Conservation (phyloP, 2,888 invertebrate genomes). For the Pollenia labialis region DNA sequence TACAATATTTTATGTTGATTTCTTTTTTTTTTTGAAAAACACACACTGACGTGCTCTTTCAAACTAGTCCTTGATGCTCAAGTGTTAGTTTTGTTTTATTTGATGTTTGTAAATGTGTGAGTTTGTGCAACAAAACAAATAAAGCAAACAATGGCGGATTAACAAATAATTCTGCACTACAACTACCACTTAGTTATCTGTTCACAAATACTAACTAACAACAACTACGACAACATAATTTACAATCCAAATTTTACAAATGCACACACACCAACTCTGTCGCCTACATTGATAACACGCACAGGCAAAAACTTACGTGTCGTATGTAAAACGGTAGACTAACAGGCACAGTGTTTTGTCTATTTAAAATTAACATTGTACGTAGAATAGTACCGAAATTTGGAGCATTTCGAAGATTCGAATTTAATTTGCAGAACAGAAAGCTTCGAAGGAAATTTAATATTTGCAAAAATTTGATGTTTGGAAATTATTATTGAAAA, state of each 20-base stretch:
- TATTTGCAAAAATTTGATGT: too few species aligned
- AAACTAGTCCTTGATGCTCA: neutral
- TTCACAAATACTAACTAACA: slow-evolving; percentile 19
- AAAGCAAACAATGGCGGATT: slow-evolving; percentile 58
- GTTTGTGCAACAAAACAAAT: slow-evolving; percentile 35
- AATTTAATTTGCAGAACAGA: too few species aligned
- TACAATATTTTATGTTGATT: slow-evolving; percentile 38
- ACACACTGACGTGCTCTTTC: neutral
- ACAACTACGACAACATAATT: slow-evolving; percentile 48
- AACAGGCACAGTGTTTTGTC: slow-evolving; percentile 1
- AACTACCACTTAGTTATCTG: slow-evolving; percentile 48
- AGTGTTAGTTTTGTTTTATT: neutral
- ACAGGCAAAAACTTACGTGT: neutral
- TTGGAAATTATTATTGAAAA: too few species aligned
- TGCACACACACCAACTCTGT: neutral
- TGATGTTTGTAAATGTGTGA: neutral
- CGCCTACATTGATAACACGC: slow-evolving; percentile 12
- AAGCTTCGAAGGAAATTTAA: too few species aligned
- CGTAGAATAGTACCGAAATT: too few species aligned
- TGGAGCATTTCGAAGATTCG: too few species aligned
- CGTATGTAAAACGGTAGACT: slow-evolving; percentile 9
- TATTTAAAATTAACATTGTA: too few species aligned
- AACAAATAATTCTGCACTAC: slow-evolving; percentile 55
- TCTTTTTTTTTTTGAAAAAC: slow-evolving; percentile 9
- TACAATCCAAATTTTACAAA: slow-evolving; percentile 37